phyloP scores from a whole-genome alignment of 2,888 invertebrate species.

The Dynastes hyllus region DNA sequence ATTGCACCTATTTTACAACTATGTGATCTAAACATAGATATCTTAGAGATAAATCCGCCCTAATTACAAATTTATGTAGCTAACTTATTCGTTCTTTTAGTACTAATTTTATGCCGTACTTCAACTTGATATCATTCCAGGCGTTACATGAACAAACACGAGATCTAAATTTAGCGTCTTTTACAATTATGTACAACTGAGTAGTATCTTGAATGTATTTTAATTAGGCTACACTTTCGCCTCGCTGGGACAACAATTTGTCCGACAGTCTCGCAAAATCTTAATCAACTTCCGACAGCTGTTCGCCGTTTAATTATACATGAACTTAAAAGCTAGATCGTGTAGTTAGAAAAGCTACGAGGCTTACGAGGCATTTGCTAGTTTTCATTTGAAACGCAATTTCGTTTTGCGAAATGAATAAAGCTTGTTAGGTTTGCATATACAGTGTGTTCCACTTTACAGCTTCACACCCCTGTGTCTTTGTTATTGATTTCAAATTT shows the following conservation, averaged over 20 bases:
- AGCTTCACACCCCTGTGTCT: no score
- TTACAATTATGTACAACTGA: constrained; percentile 28
- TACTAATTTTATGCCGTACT: constrained; percentile 25
- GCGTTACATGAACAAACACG: constrained; percentile 30
- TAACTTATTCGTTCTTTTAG: constrained; percentile 19
- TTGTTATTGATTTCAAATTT: no score
- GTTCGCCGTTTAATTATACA: constrained; percentile 48
- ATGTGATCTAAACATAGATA: neutral
- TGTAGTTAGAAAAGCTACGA: constrained; percentile 27
- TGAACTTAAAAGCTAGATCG: constrained; percentile 32
- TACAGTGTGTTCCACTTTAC: no score
- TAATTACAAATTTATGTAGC: constrained; percentile 16
- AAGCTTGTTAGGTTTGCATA: no score
- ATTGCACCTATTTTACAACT: neutral
- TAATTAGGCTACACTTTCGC: constrained; percentile 45
- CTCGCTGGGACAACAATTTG: constrained; percentile 44
- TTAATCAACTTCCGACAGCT: constrained; percentile 50
- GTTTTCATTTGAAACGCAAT: neutral
- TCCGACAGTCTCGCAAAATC: constrained; percentile 46
- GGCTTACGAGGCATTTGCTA: neutral
- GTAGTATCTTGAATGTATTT: constrained; percentile 33
- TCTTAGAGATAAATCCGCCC: neutral
- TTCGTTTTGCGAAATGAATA: no score
- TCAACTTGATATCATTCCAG: neutral
- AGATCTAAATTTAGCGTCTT: constrained; percentile 30